Conservation (phyloP, 2,797 vertebrate genomes). For the Paedocypris micromegethes region DNA sequence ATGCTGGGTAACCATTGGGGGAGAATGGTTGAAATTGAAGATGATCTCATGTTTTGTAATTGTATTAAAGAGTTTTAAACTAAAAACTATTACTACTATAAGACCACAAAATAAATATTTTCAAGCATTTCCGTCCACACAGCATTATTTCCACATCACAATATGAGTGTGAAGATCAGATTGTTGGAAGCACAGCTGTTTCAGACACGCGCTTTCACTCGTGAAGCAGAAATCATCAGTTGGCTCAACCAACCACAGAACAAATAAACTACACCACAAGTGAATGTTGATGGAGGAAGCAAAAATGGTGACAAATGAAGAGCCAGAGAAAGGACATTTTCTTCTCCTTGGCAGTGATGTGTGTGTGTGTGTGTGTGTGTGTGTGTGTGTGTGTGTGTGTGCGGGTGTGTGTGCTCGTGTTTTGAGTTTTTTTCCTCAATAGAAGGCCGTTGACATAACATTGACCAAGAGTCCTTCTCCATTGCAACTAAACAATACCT, state of each 20-base stretch:
- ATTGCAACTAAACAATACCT: constrained; percentile 55
- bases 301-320: constrained; percentile 4
- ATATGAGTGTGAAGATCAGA: constrained; percentile 6
- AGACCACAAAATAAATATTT: no score
- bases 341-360: not conserved
- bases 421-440: constrained; percentile 1
- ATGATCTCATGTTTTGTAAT: no score
- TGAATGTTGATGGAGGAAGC: not conserved
- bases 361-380: constrained; percentile 32
- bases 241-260: constrained; percentile 28
- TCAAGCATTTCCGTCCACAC: no score
- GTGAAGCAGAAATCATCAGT: constrained; percentile 34
- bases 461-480: constrained; percentile 45
- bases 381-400: not conserved
- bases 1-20: constrained; percentile 33
- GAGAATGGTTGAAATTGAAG: constrained; percentile 20
- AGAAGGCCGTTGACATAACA: constrained; percentile 34
- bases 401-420: constrained; percentile 32
- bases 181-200: constrained; percentile 20
- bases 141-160: no score
- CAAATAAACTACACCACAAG: constrained; percentile 41
- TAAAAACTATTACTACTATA: no score
- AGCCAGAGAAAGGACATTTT: constrained; percentile 22
- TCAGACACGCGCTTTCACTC: constrained; percentile 13
- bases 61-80: no score